Base-by-base conservation (phyloP, 2,113 vertebrate species). In the Brachyistius frenatus region DNA sequence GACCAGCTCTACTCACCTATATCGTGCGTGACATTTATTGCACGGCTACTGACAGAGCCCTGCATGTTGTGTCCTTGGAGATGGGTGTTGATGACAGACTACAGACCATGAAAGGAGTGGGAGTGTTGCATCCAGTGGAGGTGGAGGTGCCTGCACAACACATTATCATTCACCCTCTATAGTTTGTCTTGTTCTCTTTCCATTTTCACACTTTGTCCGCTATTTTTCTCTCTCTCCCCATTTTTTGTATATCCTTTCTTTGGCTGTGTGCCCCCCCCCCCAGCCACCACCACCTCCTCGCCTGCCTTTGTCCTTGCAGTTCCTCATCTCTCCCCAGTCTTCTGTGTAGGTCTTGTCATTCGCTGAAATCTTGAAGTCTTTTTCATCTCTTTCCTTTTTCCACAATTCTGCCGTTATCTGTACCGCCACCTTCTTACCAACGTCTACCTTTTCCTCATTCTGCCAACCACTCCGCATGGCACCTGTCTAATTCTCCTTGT, bases 1-100 rank as follows among this genome's bases (percentile, higher is more conserved):
- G 53, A 84, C 94, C 92, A 93, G 91, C 93, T 95, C 94, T 87
- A 93, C 95, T 96, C 95, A 95, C 93, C 92, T 95, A 91, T 95
- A 92, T 93, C 85, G 78, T 89, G 89, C 66, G 67, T 87, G 92
- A 92, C 70, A 95, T 90, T 95, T 93, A 93, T 82, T 83, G 90
- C 91, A 86, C 64, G 85, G 87, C 76, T 88, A 83, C 92, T 94
- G 90, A 95, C 61, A 80, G 78, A 93, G 86, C 65, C 66, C 46
- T 70, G 67, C 33, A 65, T 64, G 79, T 70, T 54, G 67, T 56
- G 86, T 85, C 85, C 89, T 89, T 83, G 86, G 80, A 84, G 86
- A 84, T 56, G 86, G 79, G 77, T 80, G 81, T 84, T 89, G 89
- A 89, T 88, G 86, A 89, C 85, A 91, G 83, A 81, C 86, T 86